Evolutionary conservation across 2,113 vertebrate genomes (phyloP).

Genomic region (Eidolon helvum): DNA sequence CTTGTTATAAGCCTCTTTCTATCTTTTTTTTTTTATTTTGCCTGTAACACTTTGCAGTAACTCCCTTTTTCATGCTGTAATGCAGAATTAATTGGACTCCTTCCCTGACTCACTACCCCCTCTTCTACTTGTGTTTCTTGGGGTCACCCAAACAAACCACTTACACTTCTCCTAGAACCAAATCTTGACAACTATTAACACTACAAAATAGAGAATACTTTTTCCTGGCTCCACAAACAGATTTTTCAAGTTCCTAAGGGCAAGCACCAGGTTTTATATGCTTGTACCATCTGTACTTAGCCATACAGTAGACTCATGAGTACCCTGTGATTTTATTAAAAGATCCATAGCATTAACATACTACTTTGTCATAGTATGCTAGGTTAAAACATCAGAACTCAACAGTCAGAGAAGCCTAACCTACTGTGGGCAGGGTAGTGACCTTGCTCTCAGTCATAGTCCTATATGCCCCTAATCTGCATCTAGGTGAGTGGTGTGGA

Average conservation of each 20-base stretch:
- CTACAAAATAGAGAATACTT: not conserved
- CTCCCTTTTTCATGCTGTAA: not conserved
- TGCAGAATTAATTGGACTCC: accelerated
- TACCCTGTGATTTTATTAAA: not conserved
- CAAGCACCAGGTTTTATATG: not conserved
- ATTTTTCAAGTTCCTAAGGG: not conserved
- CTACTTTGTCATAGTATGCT: not conserved
- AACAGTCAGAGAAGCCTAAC: not conserved
- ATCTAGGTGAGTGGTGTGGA: not conserved
- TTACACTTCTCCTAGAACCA: not conserved
- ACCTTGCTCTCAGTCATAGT: not conserved
- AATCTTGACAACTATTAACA: too few relatives aligned
- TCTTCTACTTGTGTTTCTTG: not conserved
- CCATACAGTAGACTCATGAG: not conserved
- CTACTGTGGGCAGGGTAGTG: accelerated
- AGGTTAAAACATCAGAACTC: not conserved
- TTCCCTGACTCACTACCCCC: not conserved
- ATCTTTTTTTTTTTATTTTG: not conserved
- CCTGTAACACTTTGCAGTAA: not conserved
- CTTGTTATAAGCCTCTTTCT: not conserved
- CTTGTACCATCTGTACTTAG: not conserved
- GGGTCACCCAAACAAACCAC: not conserved
- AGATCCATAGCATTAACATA: not conserved
- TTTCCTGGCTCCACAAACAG: not conserved
- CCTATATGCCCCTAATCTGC: not conserved